phyloP scores from a whole-genome alignment of 2,797 vertebrate genomes.

The Champsocephalus gunnari region DNA sequence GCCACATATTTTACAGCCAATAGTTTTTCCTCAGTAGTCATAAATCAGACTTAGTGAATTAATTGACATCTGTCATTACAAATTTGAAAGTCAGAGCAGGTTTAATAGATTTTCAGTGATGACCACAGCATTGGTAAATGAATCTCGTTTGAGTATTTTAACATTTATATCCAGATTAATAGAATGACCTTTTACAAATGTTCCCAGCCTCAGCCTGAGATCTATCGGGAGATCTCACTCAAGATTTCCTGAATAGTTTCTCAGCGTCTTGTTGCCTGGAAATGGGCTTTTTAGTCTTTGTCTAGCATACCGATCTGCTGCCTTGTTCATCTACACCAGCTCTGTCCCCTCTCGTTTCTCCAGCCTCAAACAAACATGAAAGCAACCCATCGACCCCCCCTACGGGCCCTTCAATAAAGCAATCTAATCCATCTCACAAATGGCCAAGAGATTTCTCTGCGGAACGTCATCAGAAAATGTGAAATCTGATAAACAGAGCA shows the following conservation, averaged over 20 bases:
- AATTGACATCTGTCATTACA: background rate
- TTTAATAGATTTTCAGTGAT: background rate
- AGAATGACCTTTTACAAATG: slow-evolving; percentile 35
- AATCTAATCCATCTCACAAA: slow-evolving; percentile 87
- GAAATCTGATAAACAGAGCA: slow-evolving; percentile 87
- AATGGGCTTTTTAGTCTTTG: slow-evolving; percentile 31
- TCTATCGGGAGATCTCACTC: slow-evolving; percentile 38
- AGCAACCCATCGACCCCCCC: slow-evolving; percentile 54
- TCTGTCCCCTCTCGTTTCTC: slow-evolving; percentile 81
- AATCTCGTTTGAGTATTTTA: slow-evolving; percentile 10
- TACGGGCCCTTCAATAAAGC: slow-evolving; percentile 79
- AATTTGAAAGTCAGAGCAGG: slow-evolving; percentile 2
- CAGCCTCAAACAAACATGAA: slow-evolving; percentile 88
- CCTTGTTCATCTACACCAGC: slow-evolving; percentile 46
- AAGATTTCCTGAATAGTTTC: slow-evolving; percentile 52
- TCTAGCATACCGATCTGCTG: slow-evolving; percentile 45
- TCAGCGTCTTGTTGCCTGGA: slow-evolving; percentile 32
- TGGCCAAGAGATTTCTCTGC: slow-evolving; percentile 84
- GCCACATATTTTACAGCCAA: background rate
- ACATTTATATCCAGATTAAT: slow-evolving; percentile 43
- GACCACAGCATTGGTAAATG: slow-evolving; percentile 3
- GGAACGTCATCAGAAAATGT: slow-evolving; percentile 84
- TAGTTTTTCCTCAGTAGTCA: background rate
- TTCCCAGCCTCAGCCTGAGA: slow-evolving; percentile 24
- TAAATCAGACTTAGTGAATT: background rate